These are phyloP conservation scores for Cremastinae sp. DNA, from an alignment of 2,888 invertebrate genomes.

Conservation along the genomic window DNA sequence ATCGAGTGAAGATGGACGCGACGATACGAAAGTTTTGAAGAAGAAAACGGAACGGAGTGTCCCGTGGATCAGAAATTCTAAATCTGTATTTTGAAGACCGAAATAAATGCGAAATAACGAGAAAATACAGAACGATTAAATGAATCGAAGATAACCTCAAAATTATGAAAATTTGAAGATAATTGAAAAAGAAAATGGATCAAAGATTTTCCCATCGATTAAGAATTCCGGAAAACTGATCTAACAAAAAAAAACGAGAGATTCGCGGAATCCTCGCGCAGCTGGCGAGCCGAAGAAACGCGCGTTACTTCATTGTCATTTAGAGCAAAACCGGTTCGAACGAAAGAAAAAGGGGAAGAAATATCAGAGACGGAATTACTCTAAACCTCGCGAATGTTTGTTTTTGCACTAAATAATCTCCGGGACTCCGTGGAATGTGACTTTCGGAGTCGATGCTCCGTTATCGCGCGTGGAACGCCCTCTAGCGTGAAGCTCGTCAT, in stretches of 20 bases:
- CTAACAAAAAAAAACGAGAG: constrained; percentile 6
- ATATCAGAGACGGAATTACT: constrained; percentile 31
- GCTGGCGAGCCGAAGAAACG: constrained; percentile 14
- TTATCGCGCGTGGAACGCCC: constrained; percentile 8
- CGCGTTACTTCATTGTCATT: constrained; percentile 40
- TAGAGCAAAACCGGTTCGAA: constrained; percentile 42
- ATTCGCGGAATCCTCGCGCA: constrained; percentile 32
- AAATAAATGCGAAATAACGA: too few relatives aligned
- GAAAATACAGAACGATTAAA: too few relatives aligned
- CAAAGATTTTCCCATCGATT: background rate
- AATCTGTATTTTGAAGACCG: too few relatives aligned
- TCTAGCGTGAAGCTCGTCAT: constrained; percentile 23
- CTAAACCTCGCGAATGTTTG: constrained; percentile 36
- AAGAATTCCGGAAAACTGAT: background rate
- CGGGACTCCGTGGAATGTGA: constrained; percentile 63
- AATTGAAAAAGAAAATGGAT: background rate
- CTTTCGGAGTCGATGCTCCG: constrained; percentile 7
- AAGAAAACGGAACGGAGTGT: too few relatives aligned
- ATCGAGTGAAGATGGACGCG: background rate
- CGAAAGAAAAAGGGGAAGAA: constrained; percentile 29
- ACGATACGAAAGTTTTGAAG: too few relatives aligned
- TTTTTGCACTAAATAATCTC: constrained; percentile 58
- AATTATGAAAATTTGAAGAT: too few relatives aligned
- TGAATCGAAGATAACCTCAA: too few relatives aligned
- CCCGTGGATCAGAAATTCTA: too few relatives aligned